A percentile compares a stretch with the other conserved stretches of the same genome.
phyloP scores from a whole-genome alignment of 1,140 invertebrate genomes.

The Himalopsyche phryganea region DNA sequence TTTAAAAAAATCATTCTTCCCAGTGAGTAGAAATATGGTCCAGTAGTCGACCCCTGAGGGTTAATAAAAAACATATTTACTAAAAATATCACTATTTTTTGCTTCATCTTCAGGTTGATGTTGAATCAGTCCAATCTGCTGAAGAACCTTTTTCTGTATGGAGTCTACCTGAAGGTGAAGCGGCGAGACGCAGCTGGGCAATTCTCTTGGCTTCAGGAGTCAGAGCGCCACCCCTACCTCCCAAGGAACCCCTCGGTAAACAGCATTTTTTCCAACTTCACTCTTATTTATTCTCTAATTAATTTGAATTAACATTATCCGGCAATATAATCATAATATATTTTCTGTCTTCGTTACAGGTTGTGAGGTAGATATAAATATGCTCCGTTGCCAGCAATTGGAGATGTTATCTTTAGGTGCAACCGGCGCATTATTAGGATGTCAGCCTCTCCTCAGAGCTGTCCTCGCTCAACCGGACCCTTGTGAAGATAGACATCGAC shows the following conservation, averaged over 20 bases:
- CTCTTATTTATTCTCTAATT: not conserved
- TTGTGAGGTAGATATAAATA: constrained; percentile 43
- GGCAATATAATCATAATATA: not conserved
- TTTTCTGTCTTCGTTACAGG: constrained; percentile 6
- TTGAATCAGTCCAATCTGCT: constrained; percentile 22
- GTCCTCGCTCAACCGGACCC: constrained; percentile 43
- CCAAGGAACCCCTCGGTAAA: constrained; percentile 45
- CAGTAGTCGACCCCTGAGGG: no score
- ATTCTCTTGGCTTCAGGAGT: constrained; percentile 44
- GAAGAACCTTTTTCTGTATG: constrained; percentile 27
- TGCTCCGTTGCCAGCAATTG: constrained; percentile 47
- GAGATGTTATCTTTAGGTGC: constrained; percentile 47
- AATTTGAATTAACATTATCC: no score
- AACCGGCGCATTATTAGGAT: constrained; percentile 44
- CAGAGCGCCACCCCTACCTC: constrained; percentile 42
- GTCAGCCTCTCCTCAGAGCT: constrained; percentile 43
- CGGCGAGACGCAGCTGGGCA: constrained; percentile 43
- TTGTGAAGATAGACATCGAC: not conserved
- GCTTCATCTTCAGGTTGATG: no score
- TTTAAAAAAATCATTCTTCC: no score
- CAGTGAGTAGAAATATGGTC: no score
- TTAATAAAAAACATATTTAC: no score
- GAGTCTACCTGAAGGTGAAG: constrained; percentile 40
- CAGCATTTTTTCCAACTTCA: not conserved
- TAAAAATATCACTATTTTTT: no score